phyloP scores from a whole-genome alignment of 2,113 vertebrate species.

The Glaucidium brasilianum region DNA sequence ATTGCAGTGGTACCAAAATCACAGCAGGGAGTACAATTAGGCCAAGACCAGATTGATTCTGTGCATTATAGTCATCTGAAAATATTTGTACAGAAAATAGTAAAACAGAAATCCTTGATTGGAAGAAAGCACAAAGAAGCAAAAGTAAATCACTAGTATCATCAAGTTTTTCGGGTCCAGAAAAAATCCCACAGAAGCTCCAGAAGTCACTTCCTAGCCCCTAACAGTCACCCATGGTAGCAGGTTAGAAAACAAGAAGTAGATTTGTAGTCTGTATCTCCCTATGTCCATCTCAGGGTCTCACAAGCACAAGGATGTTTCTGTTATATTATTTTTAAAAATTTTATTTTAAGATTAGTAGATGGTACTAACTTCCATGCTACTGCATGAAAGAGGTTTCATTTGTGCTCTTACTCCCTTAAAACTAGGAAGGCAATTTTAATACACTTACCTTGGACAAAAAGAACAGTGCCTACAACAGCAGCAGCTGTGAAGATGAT shows the following conservation, averaged over 20 bases:
- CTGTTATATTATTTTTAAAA: neutral
- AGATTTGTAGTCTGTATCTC: neutral
- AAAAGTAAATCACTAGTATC: neutral
- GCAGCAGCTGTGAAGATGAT: neutral
- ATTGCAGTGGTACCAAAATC: slow-evolving; percentile 65
- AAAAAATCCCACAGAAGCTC: neutral
- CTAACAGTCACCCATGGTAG: neutral
- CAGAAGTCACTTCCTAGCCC: neutral
- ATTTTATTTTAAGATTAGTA: neutral
- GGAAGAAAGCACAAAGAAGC: neutral
- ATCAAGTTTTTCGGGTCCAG: neutral
- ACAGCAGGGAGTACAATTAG: slow-evolving; percentile 66
- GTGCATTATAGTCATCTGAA: slow-evolving; percentile 64
- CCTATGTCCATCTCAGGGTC: neutral
- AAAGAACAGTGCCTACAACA: slow-evolving; percentile 62
- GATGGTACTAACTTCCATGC: neutral
- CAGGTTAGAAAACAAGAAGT: neutral
- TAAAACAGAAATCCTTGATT: neutral
- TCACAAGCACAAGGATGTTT: neutral
- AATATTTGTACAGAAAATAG: neutral
- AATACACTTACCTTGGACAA: slow-evolving; percentile 64
- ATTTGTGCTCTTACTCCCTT: neutral
- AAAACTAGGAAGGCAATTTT: neutral
- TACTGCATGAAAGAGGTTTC: neutral
- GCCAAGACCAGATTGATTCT: slow-evolving; percentile 67